Evolutionary conservation across 2,113 vertebrate genomes (phyloP).

Genomic region (Tenrec ecaudatus): DNA sequence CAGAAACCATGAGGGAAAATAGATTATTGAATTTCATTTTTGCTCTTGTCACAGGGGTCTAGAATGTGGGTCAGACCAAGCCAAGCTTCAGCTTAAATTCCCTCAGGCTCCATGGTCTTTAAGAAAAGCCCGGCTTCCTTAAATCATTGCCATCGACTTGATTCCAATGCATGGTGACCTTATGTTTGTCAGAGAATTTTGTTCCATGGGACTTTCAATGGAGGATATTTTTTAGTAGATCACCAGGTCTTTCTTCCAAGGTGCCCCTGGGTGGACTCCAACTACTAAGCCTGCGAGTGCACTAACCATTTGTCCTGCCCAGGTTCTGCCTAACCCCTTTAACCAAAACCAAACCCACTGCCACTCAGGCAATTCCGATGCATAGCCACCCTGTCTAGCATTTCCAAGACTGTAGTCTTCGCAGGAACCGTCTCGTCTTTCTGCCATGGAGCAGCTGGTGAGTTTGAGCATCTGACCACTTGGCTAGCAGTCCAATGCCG

Average conservation of each 20-base stretch:
- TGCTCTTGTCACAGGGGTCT: not conserved
- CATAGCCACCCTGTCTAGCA: no score
- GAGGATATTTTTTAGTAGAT: not conserved
- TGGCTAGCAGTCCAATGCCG: no score
- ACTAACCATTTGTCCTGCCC: not conserved
- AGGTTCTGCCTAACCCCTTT: not conserved
- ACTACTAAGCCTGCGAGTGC: not conserved
- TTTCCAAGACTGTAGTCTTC: no score
- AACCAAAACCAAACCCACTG: not conserved
- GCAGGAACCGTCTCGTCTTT: no score
- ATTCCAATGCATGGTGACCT: not conserved
- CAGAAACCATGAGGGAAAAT: not conserved
- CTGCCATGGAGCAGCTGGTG: no score
- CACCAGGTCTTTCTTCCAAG: not conserved
- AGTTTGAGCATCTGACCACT: no score
- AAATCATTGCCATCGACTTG: not conserved
- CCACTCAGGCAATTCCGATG: no score
- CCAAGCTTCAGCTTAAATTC: not conserved
- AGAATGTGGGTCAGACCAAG: not conserved
- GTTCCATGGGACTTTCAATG: not conserved
- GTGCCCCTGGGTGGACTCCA: not conserved
- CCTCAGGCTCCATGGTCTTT: no score
- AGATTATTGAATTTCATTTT: not conserved
- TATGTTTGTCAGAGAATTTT: not conserved
- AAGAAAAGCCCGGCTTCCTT: not conserved